phyloP scores from a whole-genome alignment of 2,888 invertebrate species.

The Allolobophora icterica region DNA sequence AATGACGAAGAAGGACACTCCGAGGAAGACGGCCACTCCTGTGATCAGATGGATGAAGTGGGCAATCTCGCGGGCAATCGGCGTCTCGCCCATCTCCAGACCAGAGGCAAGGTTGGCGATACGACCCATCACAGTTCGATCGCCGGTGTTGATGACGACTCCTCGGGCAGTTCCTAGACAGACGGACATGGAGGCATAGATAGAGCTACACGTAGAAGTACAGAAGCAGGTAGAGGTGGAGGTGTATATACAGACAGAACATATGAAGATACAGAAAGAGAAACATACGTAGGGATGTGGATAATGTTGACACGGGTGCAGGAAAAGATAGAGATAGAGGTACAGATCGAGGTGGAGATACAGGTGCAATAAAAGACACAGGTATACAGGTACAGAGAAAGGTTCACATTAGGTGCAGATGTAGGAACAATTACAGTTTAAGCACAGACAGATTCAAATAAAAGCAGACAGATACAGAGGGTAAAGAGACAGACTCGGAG shows the following conservation, averaged over 20 bases:
- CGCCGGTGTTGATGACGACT: conserved; percentile 64
- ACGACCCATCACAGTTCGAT: conserved; percentile 66
- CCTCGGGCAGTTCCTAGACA: conserved; percentile 61
- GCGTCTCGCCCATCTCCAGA: conserved; percentile 76
- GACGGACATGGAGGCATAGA: neutral
- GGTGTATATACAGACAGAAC: neutral
- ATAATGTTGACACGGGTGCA: neutral
- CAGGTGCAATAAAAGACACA: neutral
- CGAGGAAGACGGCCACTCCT: conserved; percentile 78
- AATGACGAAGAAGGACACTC: conserved; percentile 95
- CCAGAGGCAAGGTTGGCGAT: conserved; percentile 66
- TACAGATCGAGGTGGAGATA: too few relatives aligned
- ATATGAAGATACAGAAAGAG: neutral
- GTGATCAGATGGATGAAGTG: conserved; percentile 99
- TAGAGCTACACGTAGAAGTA: neutral
- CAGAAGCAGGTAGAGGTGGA: neutral
- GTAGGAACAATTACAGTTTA: too few relatives aligned
- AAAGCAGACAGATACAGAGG: too few relatives aligned
- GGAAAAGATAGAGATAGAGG: neutral
- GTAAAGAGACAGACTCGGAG: too few relatives aligned
- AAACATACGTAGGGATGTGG: neutral
- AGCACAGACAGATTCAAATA: too few relatives aligned
- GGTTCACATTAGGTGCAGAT: too few relatives aligned
- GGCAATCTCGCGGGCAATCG: conserved; percentile 97
- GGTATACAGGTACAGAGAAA: neutral